phyloP scores from a whole-genome alignment of 2,888 invertebrate species.

The Spisula solida region DNA sequence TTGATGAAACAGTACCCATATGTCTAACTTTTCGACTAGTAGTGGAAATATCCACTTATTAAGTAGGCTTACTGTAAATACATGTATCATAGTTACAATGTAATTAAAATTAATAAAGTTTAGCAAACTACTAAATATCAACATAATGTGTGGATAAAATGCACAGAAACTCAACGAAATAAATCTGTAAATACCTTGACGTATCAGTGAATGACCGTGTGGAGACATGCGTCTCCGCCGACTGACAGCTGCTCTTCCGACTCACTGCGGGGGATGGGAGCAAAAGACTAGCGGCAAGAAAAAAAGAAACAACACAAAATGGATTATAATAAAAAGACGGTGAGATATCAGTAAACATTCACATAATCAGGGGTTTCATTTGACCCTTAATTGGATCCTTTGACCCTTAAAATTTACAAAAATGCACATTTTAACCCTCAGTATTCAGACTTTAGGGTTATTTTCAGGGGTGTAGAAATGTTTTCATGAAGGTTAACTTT shows the following conservation, averaged over 20 bases:
- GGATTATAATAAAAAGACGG: constrained; percentile 18
- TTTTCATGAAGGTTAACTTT: no score
- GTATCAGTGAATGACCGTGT: constrained; percentile 66
- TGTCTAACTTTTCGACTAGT: no score
- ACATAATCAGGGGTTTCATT: not conserved
- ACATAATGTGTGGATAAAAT: not conserved
- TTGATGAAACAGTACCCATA: no score
- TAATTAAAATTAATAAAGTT: constrained; percentile 13
- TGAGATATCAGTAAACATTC: not conserved
- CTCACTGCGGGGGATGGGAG: constrained; percentile 61
- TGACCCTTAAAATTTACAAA: no score
- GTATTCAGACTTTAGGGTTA: no score
- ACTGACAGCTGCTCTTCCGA: constrained; percentile 62
- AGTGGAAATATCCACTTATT: no score
- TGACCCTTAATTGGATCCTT: no score
- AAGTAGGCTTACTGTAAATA: no score
- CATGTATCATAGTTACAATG: no score
- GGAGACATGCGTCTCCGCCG: constrained; percentile 71
- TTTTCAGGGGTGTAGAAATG: no score
- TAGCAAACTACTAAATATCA: no score
- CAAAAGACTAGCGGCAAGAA: constrained; percentile 60
- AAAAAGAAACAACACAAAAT: constrained; percentile 6
- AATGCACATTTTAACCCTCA: no score
- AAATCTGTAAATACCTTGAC: constrained; percentile 53
- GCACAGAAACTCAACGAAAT: not conserved